Evolutionary conservation across 1,140 invertebrate genomes (phyloP).

Genomic region (Drosophila subpulchrella): DNA sequence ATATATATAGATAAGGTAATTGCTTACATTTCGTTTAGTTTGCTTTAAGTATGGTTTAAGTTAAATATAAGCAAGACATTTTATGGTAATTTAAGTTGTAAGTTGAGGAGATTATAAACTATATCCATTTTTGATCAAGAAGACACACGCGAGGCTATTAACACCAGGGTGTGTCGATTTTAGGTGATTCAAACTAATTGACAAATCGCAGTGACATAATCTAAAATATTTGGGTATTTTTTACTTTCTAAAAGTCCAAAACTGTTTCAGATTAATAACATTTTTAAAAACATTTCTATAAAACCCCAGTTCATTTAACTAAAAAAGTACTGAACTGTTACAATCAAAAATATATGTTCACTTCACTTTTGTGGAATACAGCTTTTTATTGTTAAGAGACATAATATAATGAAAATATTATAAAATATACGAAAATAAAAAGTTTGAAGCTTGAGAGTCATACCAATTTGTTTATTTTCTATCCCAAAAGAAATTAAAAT

Average conservation of each 20-base stretch:
- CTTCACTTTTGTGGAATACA: neutral
- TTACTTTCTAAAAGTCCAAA: neutral
- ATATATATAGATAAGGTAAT: slow-evolving; percentile 38
- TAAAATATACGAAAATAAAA: neutral
- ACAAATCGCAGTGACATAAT: neutral
- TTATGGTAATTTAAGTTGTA: neutral
- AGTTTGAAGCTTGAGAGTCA: neutral
- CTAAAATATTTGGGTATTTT: too few relatives aligned
- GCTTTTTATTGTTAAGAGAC: too few relatives aligned
- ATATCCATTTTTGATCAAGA: slow-evolving; percentile 6
- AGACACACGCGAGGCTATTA: slow-evolving; percentile 15
- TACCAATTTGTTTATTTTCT: neutral
- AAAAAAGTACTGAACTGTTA: too few relatives aligned
- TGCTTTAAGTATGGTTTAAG: slow-evolving; percentile 12
- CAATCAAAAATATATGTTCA: neutral
- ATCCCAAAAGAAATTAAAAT: neutral
- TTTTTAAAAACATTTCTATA: neutral
- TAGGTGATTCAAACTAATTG: neutral
- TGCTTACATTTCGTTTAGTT: slow-evolving; percentile 14
- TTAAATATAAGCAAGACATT: neutral
- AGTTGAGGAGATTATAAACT: slow-evolving; percentile 26
- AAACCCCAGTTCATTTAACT: neutral
- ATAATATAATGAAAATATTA: neutral
- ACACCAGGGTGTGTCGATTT: slow-evolving; percentile 9
- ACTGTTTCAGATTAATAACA: neutral